Base-by-base conservation (phyloP, 2,888 invertebrate species). In the Keiferia lycopersicella region DNA sequence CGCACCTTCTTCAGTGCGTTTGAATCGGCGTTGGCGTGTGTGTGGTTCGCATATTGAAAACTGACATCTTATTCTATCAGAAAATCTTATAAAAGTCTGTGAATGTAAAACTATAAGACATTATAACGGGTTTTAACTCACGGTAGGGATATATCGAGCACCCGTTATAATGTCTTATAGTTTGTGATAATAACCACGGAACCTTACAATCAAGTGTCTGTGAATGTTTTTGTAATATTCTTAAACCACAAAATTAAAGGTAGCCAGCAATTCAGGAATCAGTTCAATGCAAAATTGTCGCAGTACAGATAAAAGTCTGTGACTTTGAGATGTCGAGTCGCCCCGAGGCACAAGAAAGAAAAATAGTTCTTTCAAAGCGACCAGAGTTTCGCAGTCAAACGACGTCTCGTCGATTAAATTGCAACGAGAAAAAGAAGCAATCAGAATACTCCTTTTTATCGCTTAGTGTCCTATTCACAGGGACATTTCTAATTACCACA, bases 1-100 rank as follows among this genome's bases (percentile, higher is more conserved):
- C 88, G 88, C 87, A 86, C 81, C 79, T 81, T 14, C 45, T n/a
- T 79, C 70, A 81, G 84, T 87, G 84, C 82, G 87, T 86, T 75
- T 88, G 87, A 88, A 86, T 87, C 88, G 83, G 82, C 85, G 80
- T 82, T 61, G n/a, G 1, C n/a, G 14, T 41, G 14, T 41, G 45
- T 45, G 39, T 34, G 2, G 20, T 79, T 72, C 73, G 74, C 75
- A 71, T 74, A 45, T 51, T 51, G 51, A 6, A 16, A 51, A n/a
- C 1, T n/a, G 16, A 45, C 16, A 45, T 45, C n/a, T 16, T 45
- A 45, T 45, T 45, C 45, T 14, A n/a, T n/a, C n/a, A n/a, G n/a
- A n/a, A n/a, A n/a, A n/a, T n/a, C n/a, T n/a, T n/a, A n/a, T n/a
- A n/a, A n/a, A n/a, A n/a, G n/a, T n/a, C n/a, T n/a, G n/a, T n/a